Evolutionary conservation across 1,140 invertebrate genomes (phyloP).

Genomic region (Arctopsyche grandis): DNA sequence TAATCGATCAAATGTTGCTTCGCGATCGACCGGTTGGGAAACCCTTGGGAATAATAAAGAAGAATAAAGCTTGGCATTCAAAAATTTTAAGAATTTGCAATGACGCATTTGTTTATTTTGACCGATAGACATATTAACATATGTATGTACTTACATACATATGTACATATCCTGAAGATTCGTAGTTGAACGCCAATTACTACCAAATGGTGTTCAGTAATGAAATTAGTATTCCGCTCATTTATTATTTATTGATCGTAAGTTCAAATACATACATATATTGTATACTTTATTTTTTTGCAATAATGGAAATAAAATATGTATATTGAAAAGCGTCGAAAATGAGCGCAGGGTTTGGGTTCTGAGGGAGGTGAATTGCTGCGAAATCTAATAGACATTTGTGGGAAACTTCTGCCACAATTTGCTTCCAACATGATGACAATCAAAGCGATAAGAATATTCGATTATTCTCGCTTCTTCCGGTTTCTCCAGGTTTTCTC

Average conservation of each 20-base stretch:
- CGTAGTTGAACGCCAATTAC: too few relatives aligned
- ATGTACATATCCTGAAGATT: not conserved
- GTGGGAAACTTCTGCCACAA: slow-evolving; percentile 45
- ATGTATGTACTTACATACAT: not conserved
- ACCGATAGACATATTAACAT: not conserved
- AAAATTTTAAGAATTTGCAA: not conserved
- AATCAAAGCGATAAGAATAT: slow-evolving; percentile 53
- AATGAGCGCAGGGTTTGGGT: not conserved
- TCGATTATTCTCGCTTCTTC: slow-evolving; percentile 46
- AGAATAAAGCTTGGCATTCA: too few relatives aligned
- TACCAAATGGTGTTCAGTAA: too few relatives aligned
- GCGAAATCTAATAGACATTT: slow-evolving; percentile 42
- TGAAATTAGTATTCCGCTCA: too few relatives aligned
- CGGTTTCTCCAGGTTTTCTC: slow-evolving; percentile 34
- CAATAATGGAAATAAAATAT: too few relatives aligned
- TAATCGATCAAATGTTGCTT: too few relatives aligned
- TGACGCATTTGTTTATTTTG: not conserved
- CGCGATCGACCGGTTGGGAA: too few relatives aligned
- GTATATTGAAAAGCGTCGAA: too few relatives aligned
- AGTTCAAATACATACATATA: too few relatives aligned
- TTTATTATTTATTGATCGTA: too few relatives aligned
- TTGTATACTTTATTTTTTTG: too few relatives aligned
- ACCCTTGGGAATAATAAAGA: too few relatives aligned
- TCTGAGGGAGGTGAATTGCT: not conserved
- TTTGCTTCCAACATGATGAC: slow-evolving; percentile 52